Conservation (phyloP, 1,140 invertebrate genomes). For the Lamellibrachia luymesi region DNA sequence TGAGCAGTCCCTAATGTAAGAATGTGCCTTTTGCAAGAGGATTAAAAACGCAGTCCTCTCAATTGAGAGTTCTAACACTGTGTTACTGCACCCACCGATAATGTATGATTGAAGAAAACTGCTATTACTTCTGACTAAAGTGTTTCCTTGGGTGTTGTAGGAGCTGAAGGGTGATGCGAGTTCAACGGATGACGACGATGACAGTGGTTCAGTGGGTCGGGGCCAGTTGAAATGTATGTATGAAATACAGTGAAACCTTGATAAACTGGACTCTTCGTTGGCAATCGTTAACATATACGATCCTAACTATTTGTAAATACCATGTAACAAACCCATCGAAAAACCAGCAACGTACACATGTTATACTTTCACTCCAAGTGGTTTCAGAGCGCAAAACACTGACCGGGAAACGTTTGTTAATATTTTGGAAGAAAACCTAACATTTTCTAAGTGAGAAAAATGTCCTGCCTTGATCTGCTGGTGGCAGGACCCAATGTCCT, state of each 20-base stretch:
- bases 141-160: not conserved
- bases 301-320: too few species aligned
- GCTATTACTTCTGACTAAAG: not conserved
- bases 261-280: not conserved
- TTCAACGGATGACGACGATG: not conserved
- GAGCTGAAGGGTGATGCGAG: not conserved
- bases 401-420: not conserved
- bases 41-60: too few species aligned
- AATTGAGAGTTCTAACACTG: too few species aligned
- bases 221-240: not conserved
- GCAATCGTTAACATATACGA: not conserved
- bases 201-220: not conserved
- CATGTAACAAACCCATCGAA: too few species aligned
- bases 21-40: too few species aligned
- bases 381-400: too few species aligned
- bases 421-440: not conserved
- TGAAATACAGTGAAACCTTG: not conserved
- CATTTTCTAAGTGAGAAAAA: not conserved
- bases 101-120: too few species aligned
- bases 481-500: not conserved
- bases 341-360: too few species aligned
- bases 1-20: too few species aligned
- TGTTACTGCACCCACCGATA: too few species aligned
- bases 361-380: too few species aligned
- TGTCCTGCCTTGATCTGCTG: not conserved